Conservation (phyloP, 2,797 vertebrate genomes). For the Pantherophis alleghaniensis region DNA sequence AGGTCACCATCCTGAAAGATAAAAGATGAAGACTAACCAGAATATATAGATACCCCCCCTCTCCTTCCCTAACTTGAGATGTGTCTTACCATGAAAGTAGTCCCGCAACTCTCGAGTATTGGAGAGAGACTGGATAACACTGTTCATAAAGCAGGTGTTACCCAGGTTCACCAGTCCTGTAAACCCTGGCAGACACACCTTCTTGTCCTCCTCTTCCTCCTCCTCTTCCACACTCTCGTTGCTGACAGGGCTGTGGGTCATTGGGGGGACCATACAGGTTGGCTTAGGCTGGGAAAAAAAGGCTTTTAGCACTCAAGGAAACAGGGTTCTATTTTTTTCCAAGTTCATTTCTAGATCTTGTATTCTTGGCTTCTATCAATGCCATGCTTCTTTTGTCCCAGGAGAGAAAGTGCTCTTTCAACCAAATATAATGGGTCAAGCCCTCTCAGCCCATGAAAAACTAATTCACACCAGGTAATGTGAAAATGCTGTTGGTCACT, state of each 20-base stretch:
- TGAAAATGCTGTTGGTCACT: not conserved
- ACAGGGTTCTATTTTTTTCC: not conserved
- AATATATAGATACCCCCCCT: not conserved
- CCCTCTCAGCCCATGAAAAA: not conserved
- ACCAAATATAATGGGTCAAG: not conserved
- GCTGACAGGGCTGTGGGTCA: conserved; percentile 87
- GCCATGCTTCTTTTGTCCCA: not conserved
- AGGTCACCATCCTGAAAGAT: not conserved
- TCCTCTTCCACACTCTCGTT: conserved; percentile 85
- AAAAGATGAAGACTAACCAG: not conserved
- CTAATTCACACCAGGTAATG: not conserved
- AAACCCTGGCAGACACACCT: conserved; percentile 94
- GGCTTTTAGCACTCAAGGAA: not conserved
- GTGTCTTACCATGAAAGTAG: conserved; percentile 90
- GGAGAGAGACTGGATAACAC: conserved; percentile 96
- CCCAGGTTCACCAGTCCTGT: conserved; percentile 96
- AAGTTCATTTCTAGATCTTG: not conserved
- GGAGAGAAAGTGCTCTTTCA: not conserved
- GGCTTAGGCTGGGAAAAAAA: conserved; percentile 84
- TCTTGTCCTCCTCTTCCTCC: conserved; percentile 87
- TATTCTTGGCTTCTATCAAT: too few species aligned
- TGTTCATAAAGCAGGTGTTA: conserved; percentile 99
- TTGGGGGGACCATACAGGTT: conserved; percentile 97
- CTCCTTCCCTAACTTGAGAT: accelerated
- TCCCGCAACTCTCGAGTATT: conserved; percentile 97